A percentile compares a stretch with the other conserved stretches of the same genome.
These are phyloP conservation scores for Cyclophora punctaria DNA, from an alignment of 2,888 invertebrate species.

Conservation along the genomic window DNA sequence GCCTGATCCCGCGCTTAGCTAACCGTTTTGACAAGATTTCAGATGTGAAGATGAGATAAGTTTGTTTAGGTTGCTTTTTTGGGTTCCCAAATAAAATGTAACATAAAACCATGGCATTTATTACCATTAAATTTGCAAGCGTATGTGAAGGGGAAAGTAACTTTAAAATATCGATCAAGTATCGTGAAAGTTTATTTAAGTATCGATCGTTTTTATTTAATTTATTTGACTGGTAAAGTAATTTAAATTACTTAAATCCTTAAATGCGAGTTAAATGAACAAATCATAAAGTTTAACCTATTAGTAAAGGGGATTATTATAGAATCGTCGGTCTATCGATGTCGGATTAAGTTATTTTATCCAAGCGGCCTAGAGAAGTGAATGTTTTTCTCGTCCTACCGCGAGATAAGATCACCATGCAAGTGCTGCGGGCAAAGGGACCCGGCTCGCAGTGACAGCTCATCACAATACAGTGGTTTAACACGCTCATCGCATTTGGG, in stretches of 20 bases:
- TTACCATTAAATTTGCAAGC: too few relatives aligned
- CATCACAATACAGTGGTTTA: constrained; percentile 68
- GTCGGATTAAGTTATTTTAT: constrained; percentile 42
- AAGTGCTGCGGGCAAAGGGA: constrained; percentile 44
- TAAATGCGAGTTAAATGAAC: constrained; percentile 7
- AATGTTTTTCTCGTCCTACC: constrained; percentile 51
- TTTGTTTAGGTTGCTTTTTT: constrained; percentile 27
- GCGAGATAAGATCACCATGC: constrained; percentile 51
- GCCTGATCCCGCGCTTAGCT: constrained; percentile 68
- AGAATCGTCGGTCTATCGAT: constrained; percentile 27
- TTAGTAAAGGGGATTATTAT: constrained; percentile 27
- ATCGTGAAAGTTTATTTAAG: too few relatives aligned
- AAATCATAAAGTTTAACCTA: constrained; percentile 16
- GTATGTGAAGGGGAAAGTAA: too few relatives aligned
- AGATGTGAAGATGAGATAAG: constrained; percentile 43
- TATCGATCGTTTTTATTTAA: too few relatives aligned
- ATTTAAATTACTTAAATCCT: too few relatives aligned
- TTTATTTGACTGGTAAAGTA: too few relatives aligned
- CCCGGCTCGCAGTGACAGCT: constrained; percentile 57
- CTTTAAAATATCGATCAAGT: too few relatives aligned
- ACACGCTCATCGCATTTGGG: constrained; percentile 67
- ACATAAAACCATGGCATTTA: neutral
- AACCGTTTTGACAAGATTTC: constrained; percentile 71
- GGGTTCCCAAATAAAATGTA: constrained; percentile 5
- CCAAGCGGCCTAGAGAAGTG: constrained; percentile 28